Evolutionary conservation across 35 echinoderm and acorn worm genomes (phyloP), one percentile per base, ranked within the genome.

Genomic region (Patiria miniata): DNA sequence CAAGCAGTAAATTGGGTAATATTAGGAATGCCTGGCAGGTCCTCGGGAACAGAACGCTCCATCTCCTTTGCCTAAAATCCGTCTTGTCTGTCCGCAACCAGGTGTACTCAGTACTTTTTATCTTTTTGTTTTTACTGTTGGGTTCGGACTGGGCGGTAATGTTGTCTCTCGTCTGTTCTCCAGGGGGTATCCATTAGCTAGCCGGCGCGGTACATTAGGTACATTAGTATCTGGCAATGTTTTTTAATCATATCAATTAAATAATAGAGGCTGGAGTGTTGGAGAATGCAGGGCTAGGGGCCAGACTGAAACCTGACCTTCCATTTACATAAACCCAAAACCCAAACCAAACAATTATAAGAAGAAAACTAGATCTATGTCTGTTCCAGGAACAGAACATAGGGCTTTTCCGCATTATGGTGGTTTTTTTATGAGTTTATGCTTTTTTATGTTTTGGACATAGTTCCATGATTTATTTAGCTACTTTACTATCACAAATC

Each of bases 1-100:
- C 14, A 73, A 73, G 65, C 65, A 73, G 65, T 73, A 73, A 73
- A 73, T 73, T 73, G 65, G 34, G 65, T 73, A 73, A 73, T 73
- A 73, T 73, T 73, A 73, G 6, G 65, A 73, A 73, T 73, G 65
- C 65, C 65, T 73, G 65, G 21, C 65, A 30, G 65, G 65, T 73
- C 29, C 42, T 47, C 4, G 12, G 42, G 42, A 47, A 12, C 42
- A 15, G 65, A 73, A 14, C 26, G 19, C 65, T 73, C 65, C 26
- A 9, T 7, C 65, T 14, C 65, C 23, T 47, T 12, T 47, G 65
- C 65, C 34, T 32, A 73, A 34, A 26, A 73, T 73, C 65, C 65
- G 14, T 73, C 65, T 73, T 34, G 26, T 26, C 65, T 34, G 7
- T 73, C 26, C 65, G 34, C 65, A 30, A 5, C 65, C 65, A 30